These are phyloP conservation scores for Germaria angustata DNA, from an alignment of 2,888 invertebrate genomes.

Conservation along the genomic window DNA sequence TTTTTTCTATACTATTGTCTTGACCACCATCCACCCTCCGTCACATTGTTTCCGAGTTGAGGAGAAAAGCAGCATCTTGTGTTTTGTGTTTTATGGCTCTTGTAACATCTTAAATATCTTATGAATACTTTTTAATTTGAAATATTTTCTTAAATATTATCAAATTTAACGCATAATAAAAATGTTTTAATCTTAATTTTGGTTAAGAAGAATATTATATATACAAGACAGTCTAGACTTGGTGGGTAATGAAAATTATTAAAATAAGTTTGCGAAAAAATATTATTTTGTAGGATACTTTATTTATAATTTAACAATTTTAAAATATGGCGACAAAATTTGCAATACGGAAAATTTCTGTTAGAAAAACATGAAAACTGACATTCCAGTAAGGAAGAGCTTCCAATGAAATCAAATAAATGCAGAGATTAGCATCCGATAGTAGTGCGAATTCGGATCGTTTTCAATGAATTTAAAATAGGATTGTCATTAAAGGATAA, in stretches of 20 bases:
- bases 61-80: not conserved
- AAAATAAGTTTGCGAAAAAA: not conserved
- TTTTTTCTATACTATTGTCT: conserved; percentile 13
- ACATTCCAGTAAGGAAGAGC: no score
- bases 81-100: not conserved
- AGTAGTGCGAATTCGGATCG: no score
- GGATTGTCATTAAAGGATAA: no score
- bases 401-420: no score
- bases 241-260: not conserved
- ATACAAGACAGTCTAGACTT: conserved; percentile 39
- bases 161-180: conserved; percentile 23
- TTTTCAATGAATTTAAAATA: no score
- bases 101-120: not conserved
- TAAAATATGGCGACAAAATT: no score
- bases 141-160: not conserved
- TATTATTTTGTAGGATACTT: not conserved
- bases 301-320: not conserved
- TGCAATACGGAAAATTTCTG: no score
- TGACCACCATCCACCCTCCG: not conserved
- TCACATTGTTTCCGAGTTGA: not conserved
- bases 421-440: no score
- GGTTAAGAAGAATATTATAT: not conserved
- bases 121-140: not conserved
- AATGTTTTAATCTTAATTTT: conserved; percentile 6
- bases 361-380: no score